Conservation (phyloP, 2,888 invertebrate genomes). For the Chrysotoxum bicinctum region DNA sequence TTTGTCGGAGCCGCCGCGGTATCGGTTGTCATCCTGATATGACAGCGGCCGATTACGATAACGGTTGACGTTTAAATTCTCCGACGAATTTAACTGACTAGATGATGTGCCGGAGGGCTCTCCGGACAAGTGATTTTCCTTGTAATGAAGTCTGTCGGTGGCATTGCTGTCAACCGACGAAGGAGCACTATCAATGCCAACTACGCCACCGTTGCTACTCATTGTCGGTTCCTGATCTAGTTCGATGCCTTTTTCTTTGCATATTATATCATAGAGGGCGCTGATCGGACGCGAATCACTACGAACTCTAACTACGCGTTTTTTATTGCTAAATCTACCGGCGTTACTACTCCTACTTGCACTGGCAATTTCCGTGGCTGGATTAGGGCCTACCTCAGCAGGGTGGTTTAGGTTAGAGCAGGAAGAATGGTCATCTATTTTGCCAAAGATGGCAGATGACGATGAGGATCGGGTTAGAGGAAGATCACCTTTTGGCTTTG, state of each 20-base stretch:
- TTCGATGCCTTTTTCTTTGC: conserved; percentile 81
- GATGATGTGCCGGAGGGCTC: conserved; percentile 43
- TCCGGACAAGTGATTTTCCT: conserved; percentile 30
- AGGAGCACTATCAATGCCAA: conserved; percentile 54
- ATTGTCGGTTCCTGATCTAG: conserved; percentile 67
- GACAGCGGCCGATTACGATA: conserved; percentile 63
- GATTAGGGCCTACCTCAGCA: conserved; percentile 37
- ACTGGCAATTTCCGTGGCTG: conserved; percentile 6
- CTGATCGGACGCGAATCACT: conserved; percentile 81
- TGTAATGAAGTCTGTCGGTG: conserved; percentile 51
- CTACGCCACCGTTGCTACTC: conserved; percentile 56
- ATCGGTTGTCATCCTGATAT: conserved; percentile 68
- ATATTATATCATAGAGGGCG: conserved; percentile 82
- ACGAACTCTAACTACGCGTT: conserved; percentile 80
- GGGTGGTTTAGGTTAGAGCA: conserved; percentile 60
- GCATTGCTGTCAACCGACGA: conserved; percentile 68
- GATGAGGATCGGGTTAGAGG: conserved; percentile 39
- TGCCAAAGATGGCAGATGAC: conserved; percentile 18
- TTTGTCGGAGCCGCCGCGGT: conserved; percentile 48
- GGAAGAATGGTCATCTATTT: conserved; percentile 45
- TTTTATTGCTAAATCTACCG: conserved; percentile 79
- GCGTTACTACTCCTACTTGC: conserved; percentile 76
- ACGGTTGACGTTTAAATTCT: conserved; percentile 42
- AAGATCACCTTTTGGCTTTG: conserved; percentile 60
- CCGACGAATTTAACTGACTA: conserved; percentile 60